Evolutionary conservation across 2,113 vertebrate genomes (phyloP), one percentile per base, ranked within the genome.

Genomic region (Pleuronectes platessa): DNA sequence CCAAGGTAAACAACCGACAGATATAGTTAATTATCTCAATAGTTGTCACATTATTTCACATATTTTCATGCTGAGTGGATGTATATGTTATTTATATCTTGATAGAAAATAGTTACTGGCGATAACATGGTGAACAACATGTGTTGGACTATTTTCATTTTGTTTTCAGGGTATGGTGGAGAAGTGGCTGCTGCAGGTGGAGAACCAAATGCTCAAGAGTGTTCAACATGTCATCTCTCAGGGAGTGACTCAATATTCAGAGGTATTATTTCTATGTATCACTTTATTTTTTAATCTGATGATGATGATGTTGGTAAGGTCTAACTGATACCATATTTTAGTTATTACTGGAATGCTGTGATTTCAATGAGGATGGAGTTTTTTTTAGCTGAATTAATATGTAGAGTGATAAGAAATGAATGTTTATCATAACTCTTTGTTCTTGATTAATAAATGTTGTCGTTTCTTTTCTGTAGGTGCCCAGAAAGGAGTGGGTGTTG

Each of bases 181-280:
- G 83, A 98, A 97, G 83, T 99, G 97, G 97, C 95, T 99, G 51
- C 88, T 92, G 78, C 94, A 98, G 82, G 96, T 99, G 71, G 97
- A 99, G 85, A 88, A 93, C 49, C 86, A 94, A 31, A 98, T 98
- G 97, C 82, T 98, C 13, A 76, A 81, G 69, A 98, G 97, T 59
- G 86, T 97, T 68, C 91, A 78, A 84, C 88, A 95, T 23, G 95
- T 97, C 63, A 92, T 97, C 77, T 76, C 92, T 70, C 84, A 93
- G 23, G 95, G 96, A 74, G 90, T 97, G 55, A 87, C 78, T 83
- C 94, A 90, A 24, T 97, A 98, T 60, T 63, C 76, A 2, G 20
- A 96, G 96, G 97, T 98, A 13, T 53, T 12, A 40, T 8, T 12
- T 63, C 45, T 17, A 20, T 62, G 51, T 40, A 49, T 61, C 2